phyloP scores from a whole-genome alignment of 2,797 vertebrate species.

The Anguilla megastoma region DNA sequence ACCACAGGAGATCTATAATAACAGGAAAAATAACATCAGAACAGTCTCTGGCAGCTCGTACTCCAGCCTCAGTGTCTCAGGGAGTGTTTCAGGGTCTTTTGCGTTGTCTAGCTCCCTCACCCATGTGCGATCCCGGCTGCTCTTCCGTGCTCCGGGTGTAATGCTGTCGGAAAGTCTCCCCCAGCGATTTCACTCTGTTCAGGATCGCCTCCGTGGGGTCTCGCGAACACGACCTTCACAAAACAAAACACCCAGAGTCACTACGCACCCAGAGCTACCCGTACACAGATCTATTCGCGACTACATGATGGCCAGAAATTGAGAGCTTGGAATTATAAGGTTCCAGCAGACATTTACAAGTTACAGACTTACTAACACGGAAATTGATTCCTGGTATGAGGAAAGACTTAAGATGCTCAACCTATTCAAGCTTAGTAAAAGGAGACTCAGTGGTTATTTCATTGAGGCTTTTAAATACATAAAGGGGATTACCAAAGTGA shows the following conservation, averaged over 20 bases:
- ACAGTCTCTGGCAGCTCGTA: not conserved
- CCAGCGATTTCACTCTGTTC: conserved; percentile 79
- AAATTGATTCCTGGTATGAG: not conserved
- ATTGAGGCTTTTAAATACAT: too few relatives aligned
- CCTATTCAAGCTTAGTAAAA: too few relatives aligned
- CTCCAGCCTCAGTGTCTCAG: not conserved
- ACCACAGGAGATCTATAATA: conserved; percentile 26
- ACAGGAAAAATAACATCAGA: not conserved
- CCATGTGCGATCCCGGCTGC: conserved; percentile 88
- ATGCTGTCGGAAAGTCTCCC: conserved; percentile 83
- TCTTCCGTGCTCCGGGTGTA: conserved; percentile 86
- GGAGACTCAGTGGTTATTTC: too few relatives aligned
- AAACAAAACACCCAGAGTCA: conserved; percentile 29
- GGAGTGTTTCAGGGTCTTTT: not conserved
- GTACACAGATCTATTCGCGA: not conserved
- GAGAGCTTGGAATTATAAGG: too few relatives aligned
- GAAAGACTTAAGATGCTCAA: too few relatives aligned
- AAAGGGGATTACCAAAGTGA: too few relatives aligned
- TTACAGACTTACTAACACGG: too few relatives aligned
- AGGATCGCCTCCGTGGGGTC: conserved; percentile 80
- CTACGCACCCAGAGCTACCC: not conserved
- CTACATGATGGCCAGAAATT: not conserved
- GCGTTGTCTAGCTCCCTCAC: conserved; percentile 61
- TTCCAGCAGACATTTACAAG: not conserved
- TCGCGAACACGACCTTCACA: conserved; percentile 82